These are phyloP conservation scores for Gobionotothen gibberifrons DNA, from an alignment of 2,797 vertebrate species.

Conservation along the genomic window DNA sequence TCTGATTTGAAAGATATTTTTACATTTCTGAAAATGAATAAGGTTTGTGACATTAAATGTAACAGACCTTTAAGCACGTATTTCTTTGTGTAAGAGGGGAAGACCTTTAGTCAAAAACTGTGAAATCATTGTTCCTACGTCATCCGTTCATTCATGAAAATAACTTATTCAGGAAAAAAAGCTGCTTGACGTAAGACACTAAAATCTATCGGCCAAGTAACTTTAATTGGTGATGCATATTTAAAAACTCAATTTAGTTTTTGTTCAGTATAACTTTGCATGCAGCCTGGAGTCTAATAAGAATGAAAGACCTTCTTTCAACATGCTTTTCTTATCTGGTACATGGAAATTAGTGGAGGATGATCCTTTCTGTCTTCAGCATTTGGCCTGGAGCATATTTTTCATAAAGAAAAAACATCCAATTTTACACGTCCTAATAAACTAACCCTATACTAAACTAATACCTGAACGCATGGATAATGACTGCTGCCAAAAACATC, in stretches of 20 bases:
- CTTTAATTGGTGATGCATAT: background rate
- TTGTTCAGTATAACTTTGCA: background rate
- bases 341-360: background rate
- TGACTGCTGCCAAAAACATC: constrained; percentile 29
- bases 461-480: constrained; percentile 35
- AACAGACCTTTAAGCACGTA: background rate
- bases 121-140: background rate
- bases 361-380: constrained; percentile 39
- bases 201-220: background rate
- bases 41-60: background rate
- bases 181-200: background rate
- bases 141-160: background rate
- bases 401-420: constrained; percentile 44
- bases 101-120: background rate
- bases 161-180: background rate
- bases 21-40: background rate
- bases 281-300: background rate
- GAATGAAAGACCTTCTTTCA: constrained; percentile 3
- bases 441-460: constrained; percentile 11
- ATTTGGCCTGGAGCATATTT: constrained; percentile 44
- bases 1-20: background rate
- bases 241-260: constrained; percentile 5
- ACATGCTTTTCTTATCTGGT: constrained; percentile 18
- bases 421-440: constrained; percentile 56
- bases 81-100: background rate